phyloP scores from a whole-genome alignment of 2,113 vertebrate genomes.

The Orientallactaga bullata region DNA sequence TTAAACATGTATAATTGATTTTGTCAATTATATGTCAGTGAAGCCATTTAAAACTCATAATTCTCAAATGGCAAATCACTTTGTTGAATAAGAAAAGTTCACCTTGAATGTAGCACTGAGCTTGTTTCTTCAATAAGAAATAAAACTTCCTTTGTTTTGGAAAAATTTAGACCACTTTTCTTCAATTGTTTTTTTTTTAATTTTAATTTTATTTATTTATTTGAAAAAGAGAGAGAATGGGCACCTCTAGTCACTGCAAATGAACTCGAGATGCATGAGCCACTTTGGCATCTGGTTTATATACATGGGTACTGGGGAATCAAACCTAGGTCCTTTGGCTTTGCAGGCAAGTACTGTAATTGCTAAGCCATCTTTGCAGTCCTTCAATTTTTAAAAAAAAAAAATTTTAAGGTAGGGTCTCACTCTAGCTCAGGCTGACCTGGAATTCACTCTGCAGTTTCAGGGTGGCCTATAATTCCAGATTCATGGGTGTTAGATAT shows the following conservation, averaged over 20 bases:
- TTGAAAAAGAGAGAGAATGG: too few species aligned
- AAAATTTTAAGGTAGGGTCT: too few species aligned
- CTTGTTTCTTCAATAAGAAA: neutral
- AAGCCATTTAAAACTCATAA: neutral
- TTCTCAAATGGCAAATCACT: neutral
- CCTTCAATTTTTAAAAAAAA: too few species aligned
- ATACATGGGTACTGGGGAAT: too few species aligned
- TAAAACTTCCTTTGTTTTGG: neutral
- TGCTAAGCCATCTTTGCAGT: too few species aligned
- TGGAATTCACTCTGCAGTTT: too few species aligned
- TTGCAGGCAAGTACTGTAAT: too few species aligned
- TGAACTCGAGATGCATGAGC: too few species aligned
- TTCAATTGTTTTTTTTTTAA: slow-evolving; percentile 28
- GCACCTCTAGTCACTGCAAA: too few species aligned
- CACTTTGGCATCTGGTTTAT: too few species aligned
- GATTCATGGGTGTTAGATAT: neutral
- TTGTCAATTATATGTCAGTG: neutral
- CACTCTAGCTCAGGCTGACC: too few species aligned
- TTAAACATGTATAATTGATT: neutral
- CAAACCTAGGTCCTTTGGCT: too few species aligned
- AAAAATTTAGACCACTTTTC: neutral
- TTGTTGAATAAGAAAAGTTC: neutral
- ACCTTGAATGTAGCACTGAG: neutral
- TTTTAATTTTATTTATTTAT: neutral
- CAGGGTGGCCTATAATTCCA: neutral